Evolutionary conservation across 1,140 invertebrate genomes (phyloP).

Genomic region (Palaemon carinicauda): DNA sequence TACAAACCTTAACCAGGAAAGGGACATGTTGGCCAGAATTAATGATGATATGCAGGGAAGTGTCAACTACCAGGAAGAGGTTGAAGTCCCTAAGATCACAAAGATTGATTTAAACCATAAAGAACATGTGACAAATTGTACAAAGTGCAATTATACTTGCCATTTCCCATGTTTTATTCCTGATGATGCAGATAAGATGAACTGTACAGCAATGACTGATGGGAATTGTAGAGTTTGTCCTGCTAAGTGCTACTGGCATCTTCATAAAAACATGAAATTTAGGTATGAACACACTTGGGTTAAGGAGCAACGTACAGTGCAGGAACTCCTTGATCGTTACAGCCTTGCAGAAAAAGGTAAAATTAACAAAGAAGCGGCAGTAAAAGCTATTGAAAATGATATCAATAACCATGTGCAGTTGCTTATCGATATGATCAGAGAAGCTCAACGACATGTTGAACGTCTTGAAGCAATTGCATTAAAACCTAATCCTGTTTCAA

Average conservation of each 20-base stretch:
- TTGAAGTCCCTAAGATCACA: constrained; percentile 25
- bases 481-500: constrained; percentile 31
- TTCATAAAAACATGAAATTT: constrained; percentile 21
- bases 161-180: constrained; percentile 32
- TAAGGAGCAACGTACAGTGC: constrained; percentile 6
- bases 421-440: neutral
- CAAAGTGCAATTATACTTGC: constrained; percentile 28
- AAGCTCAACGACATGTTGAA: constrained; percentile 16
- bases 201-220: constrained; percentile 3
- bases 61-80: constrained; percentile 18
- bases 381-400: constrained; percentile 4
- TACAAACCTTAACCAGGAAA: constrained; percentile 31
- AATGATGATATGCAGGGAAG: constrained; percentile 28
- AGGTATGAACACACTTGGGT: neutral
- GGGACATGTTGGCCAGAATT: constrained; percentile 28
- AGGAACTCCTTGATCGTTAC: constrained; percentile 24
- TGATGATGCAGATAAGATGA: constrained; percentile 3
- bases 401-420: constrained; percentile 14
- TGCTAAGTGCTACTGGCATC: constrained; percentile 4
- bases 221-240: neutral
- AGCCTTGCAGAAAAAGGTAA: neutral
- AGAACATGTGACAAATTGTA: constrained; percentile 27
- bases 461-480: constrained; percentile 22
- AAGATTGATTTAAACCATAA: neutral
- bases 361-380: constrained; percentile 20